These are phyloP conservation scores for Labrus mixtus DNA, from an alignment of 2,113 vertebrate genomes.

Conservation along the genomic window DNA sequence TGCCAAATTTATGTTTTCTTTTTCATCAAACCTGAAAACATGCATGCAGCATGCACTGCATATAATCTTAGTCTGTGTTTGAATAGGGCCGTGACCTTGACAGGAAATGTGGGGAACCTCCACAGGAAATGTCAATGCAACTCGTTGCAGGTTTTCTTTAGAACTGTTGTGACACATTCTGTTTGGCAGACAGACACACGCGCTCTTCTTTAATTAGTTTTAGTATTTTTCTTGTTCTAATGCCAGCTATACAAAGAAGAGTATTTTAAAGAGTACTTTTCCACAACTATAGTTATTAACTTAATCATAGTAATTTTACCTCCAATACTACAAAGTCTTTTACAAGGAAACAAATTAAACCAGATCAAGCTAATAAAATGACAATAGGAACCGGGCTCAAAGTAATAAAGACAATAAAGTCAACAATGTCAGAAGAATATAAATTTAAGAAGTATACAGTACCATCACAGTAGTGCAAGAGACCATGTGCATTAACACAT, in stretches of 20 bases:
- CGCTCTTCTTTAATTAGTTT: slow-evolving; percentile 14
- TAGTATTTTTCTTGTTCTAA: neutral
- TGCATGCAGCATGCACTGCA: neutral
- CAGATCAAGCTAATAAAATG: no score
- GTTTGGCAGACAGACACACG: neutral
- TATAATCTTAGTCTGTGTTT: slow-evolving; percentile 2
- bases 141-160: slow-evolving; percentile 50
- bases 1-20: neutral
- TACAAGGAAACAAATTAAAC: no score
- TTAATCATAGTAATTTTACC: neutral
- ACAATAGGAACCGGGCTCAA: no score
- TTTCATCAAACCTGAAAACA: neutral
- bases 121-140: slow-evolving; percentile 65
- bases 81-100: slow-evolving; percentile 23
- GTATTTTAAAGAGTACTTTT: neutral
- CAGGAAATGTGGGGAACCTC: slow-evolving; percentile 66
- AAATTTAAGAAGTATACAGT: no score
- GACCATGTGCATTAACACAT: neutral
- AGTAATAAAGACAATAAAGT: neutral
- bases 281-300: neutral
- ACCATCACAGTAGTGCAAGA: no score
- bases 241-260: neutral
- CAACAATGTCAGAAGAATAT: no score
- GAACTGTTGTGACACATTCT: slow-evolving; percentile 34
- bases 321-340: no score